phyloP scores from a whole-genome alignment of 2,113 vertebrate species.

The Carassius gibelio region DNA sequence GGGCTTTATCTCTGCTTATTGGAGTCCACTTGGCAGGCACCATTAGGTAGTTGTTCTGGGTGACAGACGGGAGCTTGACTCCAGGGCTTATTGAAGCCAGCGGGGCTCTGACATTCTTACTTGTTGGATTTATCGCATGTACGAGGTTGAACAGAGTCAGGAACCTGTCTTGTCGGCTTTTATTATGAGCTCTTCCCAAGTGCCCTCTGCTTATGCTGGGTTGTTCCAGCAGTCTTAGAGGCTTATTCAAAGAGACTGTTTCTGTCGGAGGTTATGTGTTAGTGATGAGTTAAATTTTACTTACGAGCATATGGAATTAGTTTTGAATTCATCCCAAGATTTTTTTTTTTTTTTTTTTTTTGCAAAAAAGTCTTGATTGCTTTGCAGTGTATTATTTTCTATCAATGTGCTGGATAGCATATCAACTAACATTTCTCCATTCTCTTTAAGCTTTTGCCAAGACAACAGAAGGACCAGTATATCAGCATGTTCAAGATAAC shows the following conservation, averaged over 20 bases:
- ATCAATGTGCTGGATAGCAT: not conserved
- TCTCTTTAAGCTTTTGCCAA: not conserved
- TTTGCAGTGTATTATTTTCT: not conserved
- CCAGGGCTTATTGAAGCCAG: constrained; percentile 27
- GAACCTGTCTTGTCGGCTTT: constrained; percentile 34
- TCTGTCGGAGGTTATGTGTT: not conserved
- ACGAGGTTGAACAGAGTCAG: constrained; percentile 35
- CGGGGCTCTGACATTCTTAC: constrained; percentile 27
- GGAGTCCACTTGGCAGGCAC: constrained; percentile 23
- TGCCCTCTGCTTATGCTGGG: not conserved
- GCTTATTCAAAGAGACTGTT: not conserved
- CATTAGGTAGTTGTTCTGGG: not conserved
- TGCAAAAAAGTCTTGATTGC: not conserved
- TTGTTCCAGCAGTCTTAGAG: not conserved
- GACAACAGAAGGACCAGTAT: not conserved
- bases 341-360: too few relatives aligned
- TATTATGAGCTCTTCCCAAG: constrained; percentile 14
- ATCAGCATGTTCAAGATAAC: constrained; percentile 19
- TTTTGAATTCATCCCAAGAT: not conserved
- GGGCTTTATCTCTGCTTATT: not conserved
- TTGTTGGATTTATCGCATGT: constrained; percentile 42
- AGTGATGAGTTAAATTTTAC: not conserved
- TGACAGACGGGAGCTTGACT: constrained; percentile 46
- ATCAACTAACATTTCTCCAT: not conserved
- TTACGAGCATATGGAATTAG: not conserved